Base-by-base conservation (phyloP, 2,797 vertebrate genomes). In the Siniperca obscura region DNA sequence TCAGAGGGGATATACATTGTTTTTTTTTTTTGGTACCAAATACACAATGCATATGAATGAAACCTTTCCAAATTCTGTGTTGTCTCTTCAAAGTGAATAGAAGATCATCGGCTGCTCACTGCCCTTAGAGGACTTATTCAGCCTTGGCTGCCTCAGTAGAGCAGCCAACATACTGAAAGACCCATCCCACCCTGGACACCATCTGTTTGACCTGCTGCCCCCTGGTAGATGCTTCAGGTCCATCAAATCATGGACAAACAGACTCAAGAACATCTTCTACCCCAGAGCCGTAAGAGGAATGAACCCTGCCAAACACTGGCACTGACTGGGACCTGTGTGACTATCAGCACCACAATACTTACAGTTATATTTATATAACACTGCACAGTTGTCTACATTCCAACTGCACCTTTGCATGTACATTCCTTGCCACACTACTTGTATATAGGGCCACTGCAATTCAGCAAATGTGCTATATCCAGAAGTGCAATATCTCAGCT, bases 21-120 rank as follows among this genome's bases (percentile, higher is more conserved):
- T 27, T 13, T 17, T 30, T 30, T 30, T 30, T 30, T 30, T 30
- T 30, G 30, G 30, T 30, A 30, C 30, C 22, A 70, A 55, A 48
- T 16, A 59, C 14, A 60, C 34, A 68, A 36, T 34, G 22, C n/a
- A 62, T 34, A 71, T 40, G 68, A 64, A 67, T 46, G 30, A 76
- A 70, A 38, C 22, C 7, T 30, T 73, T 65, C 27, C 57, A 40
- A 46, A 70, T n/a, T 21, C 22, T 65, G 19, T 27, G 40, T 66
- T 75, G 52, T 62, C 22, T 76, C 40, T 76, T 84, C 61, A 78
- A 80, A 80, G 70, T 50, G 46, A 68, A 73, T 50, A 40, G 38
- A 21, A 21, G 48, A 14, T 62, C 72, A 55, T 5, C 21, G 61
- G 14, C 61, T 34, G 38, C 52, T 75, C 62, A 30, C n/a, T 46